Base-by-base conservation (phyloP, 2,113 vertebrate species). In the Tychaedon coryphoeus region DNA sequence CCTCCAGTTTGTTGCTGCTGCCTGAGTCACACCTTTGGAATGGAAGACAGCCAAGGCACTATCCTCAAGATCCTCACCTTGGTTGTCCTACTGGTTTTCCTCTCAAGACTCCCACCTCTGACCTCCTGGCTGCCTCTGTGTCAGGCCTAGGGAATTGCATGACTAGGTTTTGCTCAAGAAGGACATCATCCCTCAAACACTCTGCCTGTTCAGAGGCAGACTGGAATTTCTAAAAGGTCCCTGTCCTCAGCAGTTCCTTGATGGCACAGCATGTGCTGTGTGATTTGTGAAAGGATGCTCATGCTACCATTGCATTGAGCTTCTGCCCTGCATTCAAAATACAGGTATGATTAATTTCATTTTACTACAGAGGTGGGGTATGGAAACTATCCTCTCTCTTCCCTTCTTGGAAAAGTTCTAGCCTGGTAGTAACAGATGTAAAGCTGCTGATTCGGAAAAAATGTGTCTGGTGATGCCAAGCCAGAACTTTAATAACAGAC, bases 181-280 rank as follows among this genome's bases (percentile, higher is more conserved):
- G 31, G 33, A 51, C 26, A 34, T 42, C 3, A 13, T 40, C 38
- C 48, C 33, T 66, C 50, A 29, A 40, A 34, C 14, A 42, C 9
- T 19, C 34, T 33, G 53, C 34, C 61, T 64, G 62, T 67, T 58
- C 36, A 23, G 48, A 24, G 26, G 33, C n/a, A 78, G 58, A 53
- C 18, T 76, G 54, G 50, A 74, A 48, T 70, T 81, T 53, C 50
- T 60, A 34, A 50, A 33, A n/a, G 23, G 19, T 70, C 22, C 10
- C 57, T 43, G 33, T 25, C 23, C 51, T 47, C 57, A 83, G 65
- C 56, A 29, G 76, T 25, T 90, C 48, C 38, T 54, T 47, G 40
- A 14, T 1, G 1, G 48, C 28, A 66, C 28, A 28, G 33, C 4
- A 2, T 0, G 15, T n/a, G 47, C 25, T 0, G 0, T 4, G 14